Evolutionary conservation across 2,113 vertebrate genomes (phyloP), one percentile per base, ranked within the genome.

Genomic region (Coptodon bakossiorum): DNA sequence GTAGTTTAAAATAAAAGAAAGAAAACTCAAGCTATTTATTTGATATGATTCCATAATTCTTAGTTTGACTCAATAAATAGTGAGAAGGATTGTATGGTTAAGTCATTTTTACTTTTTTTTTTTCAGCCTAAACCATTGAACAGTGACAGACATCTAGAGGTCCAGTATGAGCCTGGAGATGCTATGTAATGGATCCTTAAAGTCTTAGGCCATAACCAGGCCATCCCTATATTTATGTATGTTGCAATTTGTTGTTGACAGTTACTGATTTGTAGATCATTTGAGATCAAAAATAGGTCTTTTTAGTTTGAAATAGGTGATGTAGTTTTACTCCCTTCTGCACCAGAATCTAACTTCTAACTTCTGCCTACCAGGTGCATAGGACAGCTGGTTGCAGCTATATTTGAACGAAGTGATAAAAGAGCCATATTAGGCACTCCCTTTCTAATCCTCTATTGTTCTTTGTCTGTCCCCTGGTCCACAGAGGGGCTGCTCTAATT

Each of bases 401-500:
- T 56, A 91, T 95, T 95, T 94, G 90, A 95, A 89, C 84, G 52
- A 81, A 87, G 89, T 4, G 91, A 95, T 95, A 91, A 94, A 93
- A 89, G 88, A 89, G 91, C 94, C 91, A 93, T 90, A 95, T 95
- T 94, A 94, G 91, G 92, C 91, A 88, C 89, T 88, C 82, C 87
- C 86, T 61, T 84, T 91, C 92, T 95, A 95, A 95, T 95, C 95
- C 95, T 91, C 92, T 40, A 92, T 94, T 95, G 92, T 94, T 93
- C 93, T 92, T 93, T 86, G 92, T 93, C 92, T 93, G 92, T 94
- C 94, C 92, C 86, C 80, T 43, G 91, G 92, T 92, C 93, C 94
- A 83, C 93, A 91, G 90, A 94, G 94, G 88, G 87, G 61, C 94
- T 45, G 91, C 91, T 96, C 95, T 93, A 96, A 96, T 96, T 95